Base-by-base conservation (phyloP, 2,888 invertebrate genomes). In the Drosophila koepferae region DNA sequence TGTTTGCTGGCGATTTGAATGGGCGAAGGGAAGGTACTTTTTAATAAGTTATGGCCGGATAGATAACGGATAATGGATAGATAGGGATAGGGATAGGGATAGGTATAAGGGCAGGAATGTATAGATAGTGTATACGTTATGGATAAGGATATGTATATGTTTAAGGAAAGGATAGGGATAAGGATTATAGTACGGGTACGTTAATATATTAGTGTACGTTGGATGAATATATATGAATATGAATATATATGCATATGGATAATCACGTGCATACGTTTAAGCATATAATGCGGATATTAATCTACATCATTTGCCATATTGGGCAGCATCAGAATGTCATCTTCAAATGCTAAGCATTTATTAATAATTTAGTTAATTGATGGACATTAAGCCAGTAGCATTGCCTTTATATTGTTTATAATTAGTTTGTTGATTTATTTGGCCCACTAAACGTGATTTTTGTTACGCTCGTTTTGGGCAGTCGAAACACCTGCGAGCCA, bases 401-500 rank as follows among this genome's bases (percentile, higher is more conserved):
- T 23, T 41, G 38, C 74, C 44, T 38, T 49, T 10, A 20, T 20
- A 23, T 23, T n/a, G 55, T 43, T 46, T 34, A 44, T 73, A 83
- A 86, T 83, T 86, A 74, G 49, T 56, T 60, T 40, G 63, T 61
- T 77, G 73, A 85, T 87, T 85, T 72, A 74, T 70, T 82, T 72
- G 74, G 77, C 77, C 83, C 81, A 86, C 80, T 70, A 65, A 72
- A 56, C 56, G 43, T 43, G 55, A 34, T 51, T 55, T 40, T 41
- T 56, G 41, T 41, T 41, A 18, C 51, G 3, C 44, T 58, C 69
- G 31, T 54, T 82, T 77, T 62, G 66, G 68, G 66, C 79, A 68
- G 16, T 55, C 23, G 80, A 77, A 72, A 84, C 86, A 86, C 85
- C 86, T 86, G 86, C 86, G 80, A 77, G 77, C 72, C 74, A 81